Conservation (phyloP, 2,113 vertebrate genomes). For the Lagenorhynchus albirostris region DNA sequence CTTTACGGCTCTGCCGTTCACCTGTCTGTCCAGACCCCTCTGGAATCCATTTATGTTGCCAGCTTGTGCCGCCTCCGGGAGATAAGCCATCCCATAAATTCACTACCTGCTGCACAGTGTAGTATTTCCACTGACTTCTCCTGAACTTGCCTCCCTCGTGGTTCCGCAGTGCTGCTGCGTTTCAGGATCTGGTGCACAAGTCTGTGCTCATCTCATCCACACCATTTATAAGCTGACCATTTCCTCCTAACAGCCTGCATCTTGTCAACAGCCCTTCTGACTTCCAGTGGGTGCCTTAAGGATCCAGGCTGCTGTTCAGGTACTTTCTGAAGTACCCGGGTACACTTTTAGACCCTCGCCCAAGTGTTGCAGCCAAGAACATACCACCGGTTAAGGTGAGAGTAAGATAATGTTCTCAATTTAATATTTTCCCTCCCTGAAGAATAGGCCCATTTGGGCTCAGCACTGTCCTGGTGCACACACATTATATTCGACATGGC, state of each 20-base stretch:
- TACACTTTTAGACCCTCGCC: background rate
- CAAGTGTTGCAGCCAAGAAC: background rate
- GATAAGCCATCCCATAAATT: background rate
- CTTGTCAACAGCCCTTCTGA: background rate
- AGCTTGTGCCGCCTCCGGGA: background rate
- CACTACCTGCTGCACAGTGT: background rate
- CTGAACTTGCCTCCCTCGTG: conserved; percentile 29
- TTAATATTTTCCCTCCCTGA: background rate
- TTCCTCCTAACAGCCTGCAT: background rate
- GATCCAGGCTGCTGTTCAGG: background rate
- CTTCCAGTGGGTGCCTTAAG: background rate
- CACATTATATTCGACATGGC: background rate
- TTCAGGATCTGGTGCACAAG: conserved; percentile 29
- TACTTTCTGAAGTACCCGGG: background rate
- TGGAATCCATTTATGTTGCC: background rate
- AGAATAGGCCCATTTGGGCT: background rate
- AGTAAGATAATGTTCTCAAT: background rate
- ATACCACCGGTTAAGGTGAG: background rate
- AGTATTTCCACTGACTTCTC: background rate
- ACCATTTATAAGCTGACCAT: background rate
- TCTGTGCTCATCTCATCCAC: background rate
- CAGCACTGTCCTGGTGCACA: background rate
- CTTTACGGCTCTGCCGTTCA: background rate
- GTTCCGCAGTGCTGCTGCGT: background rate
- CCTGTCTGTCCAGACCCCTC: background rate